Percentiles rank a stretch among this genome's conserved stretches.
phyloP scores from a whole-genome alignment of 2,888 invertebrate genomes.

The Rhagonycha lutea region DNA sequence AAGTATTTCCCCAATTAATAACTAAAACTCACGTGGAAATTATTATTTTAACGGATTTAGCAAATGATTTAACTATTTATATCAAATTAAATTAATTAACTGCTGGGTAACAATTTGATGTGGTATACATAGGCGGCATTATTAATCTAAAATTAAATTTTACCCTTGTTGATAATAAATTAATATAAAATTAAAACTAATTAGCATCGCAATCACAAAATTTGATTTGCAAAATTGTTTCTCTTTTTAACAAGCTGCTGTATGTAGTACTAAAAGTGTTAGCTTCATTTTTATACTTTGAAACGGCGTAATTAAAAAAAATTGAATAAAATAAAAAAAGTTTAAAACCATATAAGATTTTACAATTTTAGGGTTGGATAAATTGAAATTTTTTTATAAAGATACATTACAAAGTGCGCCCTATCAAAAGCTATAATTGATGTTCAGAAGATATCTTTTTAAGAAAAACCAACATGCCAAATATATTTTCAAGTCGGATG shows the following conservation, averaged over 20 bases:
- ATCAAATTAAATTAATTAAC: not conserved
- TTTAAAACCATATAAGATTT: too few species aligned
- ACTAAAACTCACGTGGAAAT: not conserved
- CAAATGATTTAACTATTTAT: not conserved
- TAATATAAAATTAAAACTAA: not conserved
- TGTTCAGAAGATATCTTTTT: not conserved
- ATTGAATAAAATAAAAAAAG: too few species aligned
- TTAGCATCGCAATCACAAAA: not conserved
- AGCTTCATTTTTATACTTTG: not conserved
- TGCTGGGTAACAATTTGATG: not conserved
- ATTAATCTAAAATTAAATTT: not conserved
- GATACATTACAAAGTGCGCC: too few species aligned
- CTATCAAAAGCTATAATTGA: too few species aligned
- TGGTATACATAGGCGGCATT: not conserved
- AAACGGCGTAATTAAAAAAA: too few species aligned
- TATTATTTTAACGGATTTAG: not conserved
- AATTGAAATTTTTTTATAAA: too few species aligned
- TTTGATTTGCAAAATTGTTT: not conserved
- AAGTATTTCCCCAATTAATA: not conserved
- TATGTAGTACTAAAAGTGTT: not conserved
- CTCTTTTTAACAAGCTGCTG: not conserved
- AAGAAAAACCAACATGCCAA: not conserved
- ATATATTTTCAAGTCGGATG: not conserved
- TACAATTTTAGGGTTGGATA: too few species aligned
- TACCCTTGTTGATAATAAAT: not conserved